These are phyloP conservation scores for Morone saxatilis DNA, from an alignment of 2,113 vertebrate genomes.

Conservation along the genomic window DNA sequence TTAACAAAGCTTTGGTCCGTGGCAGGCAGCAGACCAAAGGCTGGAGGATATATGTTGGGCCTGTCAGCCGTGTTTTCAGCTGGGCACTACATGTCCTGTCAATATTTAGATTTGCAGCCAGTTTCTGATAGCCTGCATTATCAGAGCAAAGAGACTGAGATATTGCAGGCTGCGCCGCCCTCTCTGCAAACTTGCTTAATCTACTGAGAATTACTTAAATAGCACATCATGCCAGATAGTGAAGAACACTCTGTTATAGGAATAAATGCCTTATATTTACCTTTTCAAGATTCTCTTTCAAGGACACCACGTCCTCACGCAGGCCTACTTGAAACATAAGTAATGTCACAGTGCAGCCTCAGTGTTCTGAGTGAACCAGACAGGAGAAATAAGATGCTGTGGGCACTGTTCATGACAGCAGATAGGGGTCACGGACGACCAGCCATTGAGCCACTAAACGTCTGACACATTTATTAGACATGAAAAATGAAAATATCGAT, in stretches of 20 bases:
- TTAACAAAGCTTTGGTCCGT: constrained; percentile 74
- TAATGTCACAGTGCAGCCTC: neutral
- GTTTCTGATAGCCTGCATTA: neutral
- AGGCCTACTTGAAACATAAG: constrained; percentile 3
- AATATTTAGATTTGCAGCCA: constrained; percentile 54
- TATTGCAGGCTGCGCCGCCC: neutral
- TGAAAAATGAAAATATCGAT: constrained; percentile 71
- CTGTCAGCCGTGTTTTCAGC: constrained; percentile 52
- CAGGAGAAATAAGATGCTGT: constrained; percentile 48
- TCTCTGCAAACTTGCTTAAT: constrained; percentile 15
- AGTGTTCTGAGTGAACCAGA: neutral
- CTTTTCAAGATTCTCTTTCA: neutral
- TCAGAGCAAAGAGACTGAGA: constrained; percentile 22
- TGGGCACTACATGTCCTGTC: constrained; percentile 30
- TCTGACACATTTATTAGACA: constrained; percentile 71
- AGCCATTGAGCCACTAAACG: constrained; percentile 51
- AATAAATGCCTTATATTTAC: neutral
- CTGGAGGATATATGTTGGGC: constrained; percentile 40
- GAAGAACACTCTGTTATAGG: neutral
- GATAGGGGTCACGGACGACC: constrained; percentile 58
- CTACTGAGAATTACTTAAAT: neutral
- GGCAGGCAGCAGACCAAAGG: constrained; percentile 64
- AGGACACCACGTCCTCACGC: neutral
- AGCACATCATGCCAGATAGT: neutral
- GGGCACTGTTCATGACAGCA: constrained; percentile 40